Evolutionary conservation across 2,888 invertebrate species (phyloP), one percentile per base, ranked within the genome.

Genomic region (Palloptera scutellata): DNA sequence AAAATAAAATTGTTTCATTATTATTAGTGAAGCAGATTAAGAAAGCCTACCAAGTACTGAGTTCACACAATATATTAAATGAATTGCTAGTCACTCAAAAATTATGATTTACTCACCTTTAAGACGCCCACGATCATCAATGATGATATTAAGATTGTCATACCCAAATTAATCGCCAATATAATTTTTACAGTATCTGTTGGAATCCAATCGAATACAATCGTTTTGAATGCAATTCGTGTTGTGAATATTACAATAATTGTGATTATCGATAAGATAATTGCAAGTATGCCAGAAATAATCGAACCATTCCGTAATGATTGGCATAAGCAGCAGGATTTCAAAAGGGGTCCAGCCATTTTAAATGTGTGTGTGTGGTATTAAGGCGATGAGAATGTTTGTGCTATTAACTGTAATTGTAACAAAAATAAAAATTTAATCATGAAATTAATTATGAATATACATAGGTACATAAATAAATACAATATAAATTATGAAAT

Each of bases 131-230:
- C 84, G 48, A 94, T 90, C 75, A 95, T 88, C 1, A 94, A 86
- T n/a, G 87, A 81, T 55, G 93, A 93, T 81, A 94, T 92, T 68
- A 95, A 84, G 69, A 94, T 91, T 6, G 94, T 94, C 90, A 95
- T 93, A 75, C 89, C 89, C 66, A 94, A 87, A 84, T 93, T 94
- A 74, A 94, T 88, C 11, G 90, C 90, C 71, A 94, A 86, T 76
- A 95, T 92, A 72, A 94, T 91, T 86, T 91, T 90, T 69, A 93
- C 91, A 80, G 90, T 87, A 78, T 87, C 87, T 76, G 90, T 88
- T 76, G 91, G 89, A 53, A 93, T 83, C 78, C 89, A 88, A 79
- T 92, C 91, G 73, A 94, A 88, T 52, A 94, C 87, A 79, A 93
- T 91, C n/a, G 93, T 93, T 80, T 89, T 91, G 84, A 92, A 90